Base-by-base conservation (phyloP, 1,140 invertebrate genomes). In the Drosophila triauraria region DNA sequence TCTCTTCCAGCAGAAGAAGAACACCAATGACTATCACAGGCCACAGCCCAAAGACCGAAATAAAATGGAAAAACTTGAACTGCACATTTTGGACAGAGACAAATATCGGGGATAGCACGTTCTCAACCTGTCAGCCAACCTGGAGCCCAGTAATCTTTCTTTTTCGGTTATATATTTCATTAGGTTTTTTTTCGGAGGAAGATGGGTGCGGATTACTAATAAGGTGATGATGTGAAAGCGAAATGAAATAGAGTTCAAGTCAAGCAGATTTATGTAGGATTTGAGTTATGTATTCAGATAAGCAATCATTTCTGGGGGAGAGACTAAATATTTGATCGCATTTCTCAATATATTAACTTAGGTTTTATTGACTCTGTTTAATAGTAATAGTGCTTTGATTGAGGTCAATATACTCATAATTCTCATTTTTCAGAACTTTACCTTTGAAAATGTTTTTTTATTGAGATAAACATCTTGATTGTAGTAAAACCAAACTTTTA, bases 1-100 rank as follows among this genome's bases (percentile, higher is more conserved):
- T 68, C 79, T 76, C 80, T 30, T 30, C 27, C 27, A 30, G 27
- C 81, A 82, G 71, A 27, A 82, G 71, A 27, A 35, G 57, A 81
- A 35, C 51, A 46, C 54, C 40, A 59, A 40, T 15, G 64, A 78
- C 58, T 42, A 63, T 47, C 68, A 35, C 38, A 59, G 42, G 30
- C 38, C 61, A 67, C 46, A 42, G 38, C 42, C 59, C 32, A 35
- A 10, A 35, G 30, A 57, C 32, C 12, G 1, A 50, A 68, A 38
- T 54, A 65, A 42, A 60, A 60, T 67, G 46, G 32, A 27, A 69
- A 70, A 46, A 68, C 38, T 50, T 53, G 61, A 61, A 69, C n/a
- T 67, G 65, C 65, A 69, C 64, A 67, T 56, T 56, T 56, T 46
- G 30, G 25, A 67, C 64, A 67, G 32, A 40, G 64, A 67, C 58